Evolutionary conservation across 2,888 invertebrate genomes (phyloP), one percentile per base, ranked within the genome.

Genomic region (Andrena dorsata): DNA sequence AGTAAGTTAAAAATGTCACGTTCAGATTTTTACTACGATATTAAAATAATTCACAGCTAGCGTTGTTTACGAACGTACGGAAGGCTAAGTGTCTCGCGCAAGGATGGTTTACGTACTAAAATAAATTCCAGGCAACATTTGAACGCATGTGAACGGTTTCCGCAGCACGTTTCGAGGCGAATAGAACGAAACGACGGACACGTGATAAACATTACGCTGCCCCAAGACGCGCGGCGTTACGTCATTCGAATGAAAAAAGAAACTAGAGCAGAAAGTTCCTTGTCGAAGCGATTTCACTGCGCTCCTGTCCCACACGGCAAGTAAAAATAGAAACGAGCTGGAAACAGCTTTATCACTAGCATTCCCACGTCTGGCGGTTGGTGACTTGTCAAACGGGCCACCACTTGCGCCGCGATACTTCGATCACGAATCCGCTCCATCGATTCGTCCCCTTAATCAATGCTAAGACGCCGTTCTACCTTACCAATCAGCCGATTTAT

Each of bases 261-360:
- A 73, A 78, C 65, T 61, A 53, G 83, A 78, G 75, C 83, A 70
- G 72, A 82, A 72, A 78, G 83, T 75, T 74, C 35, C 64, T 77
- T 70, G 77, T 70, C 53, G 47, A 28, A 71, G 23, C 64, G 78
- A 76, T 78, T 75, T 82, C 83, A 69, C 69, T 70, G 64, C 76
- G 8, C 56, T 56, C 73, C 60, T 60, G 30, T 61, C 41, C 47
- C 66, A 13, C 10, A 16, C 28, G 63, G 7, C 28, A 23, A 76
- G 80, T 83, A 84, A 84, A 84, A 84, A 83, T 83, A 84, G 84
- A 83, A 71, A 56, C 74, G 80, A 75, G 76, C 66, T 65, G 74
- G 72, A 75, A 84, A 72, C 74, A 76, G 71, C 56, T 83, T 84
- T 80, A 83, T 80, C 80, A 66, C 65, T 26, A 28, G 56, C 68